phyloP scores from a whole-genome alignment of 2,888 invertebrate species.

The Drosophila mettleri region DNA sequence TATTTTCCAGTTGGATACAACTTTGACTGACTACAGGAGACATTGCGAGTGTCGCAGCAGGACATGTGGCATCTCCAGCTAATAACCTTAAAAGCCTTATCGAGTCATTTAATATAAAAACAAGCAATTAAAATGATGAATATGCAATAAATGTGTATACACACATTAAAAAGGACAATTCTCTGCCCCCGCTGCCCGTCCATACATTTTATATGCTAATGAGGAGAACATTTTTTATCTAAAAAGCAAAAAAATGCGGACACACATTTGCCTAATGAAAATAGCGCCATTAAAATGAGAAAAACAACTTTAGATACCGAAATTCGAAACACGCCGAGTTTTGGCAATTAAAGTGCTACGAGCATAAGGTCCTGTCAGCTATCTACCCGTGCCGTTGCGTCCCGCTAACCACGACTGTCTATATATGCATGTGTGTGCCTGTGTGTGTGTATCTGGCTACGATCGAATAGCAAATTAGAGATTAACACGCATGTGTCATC shows the following conservation, averaged over 20 bases:
- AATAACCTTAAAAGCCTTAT: conserved; percentile 81
- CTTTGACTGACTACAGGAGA: conserved; percentile 18
- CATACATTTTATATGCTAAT: conserved; percentile 79
- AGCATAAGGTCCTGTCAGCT: conserved; percentile 59
- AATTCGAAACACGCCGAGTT: conserved; percentile 76
- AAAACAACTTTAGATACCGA: conserved; percentile 82
- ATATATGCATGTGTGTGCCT: conserved; percentile 7
- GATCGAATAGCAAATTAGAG: conserved; percentile 80
- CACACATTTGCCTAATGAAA: conserved; percentile 82
- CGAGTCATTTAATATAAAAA: conserved; percentile 78
- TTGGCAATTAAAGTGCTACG: conserved; percentile 80
- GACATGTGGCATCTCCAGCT: conserved; percentile 52
- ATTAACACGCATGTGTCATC: conserved; percentile 82
- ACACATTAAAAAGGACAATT: conserved; percentile 57
- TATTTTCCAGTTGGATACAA: not conserved
- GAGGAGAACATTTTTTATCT: conserved; percentile 65
- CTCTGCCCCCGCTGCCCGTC: conserved; percentile 29
- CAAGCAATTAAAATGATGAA: conserved; percentile 81
- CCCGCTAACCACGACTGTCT: conserved; percentile 38
- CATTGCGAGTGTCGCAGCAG: conserved; percentile 28
- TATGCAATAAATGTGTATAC: conserved; percentile 77
- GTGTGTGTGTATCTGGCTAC: conserved; percentile 28
- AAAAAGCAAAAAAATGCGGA: conserved; percentile 65
- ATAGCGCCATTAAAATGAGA: conserved; percentile 80
- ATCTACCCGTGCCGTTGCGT: conserved; percentile 25